Percentiles rank a stretch among this genome's conserved stretches.
These are phyloP conservation scores for Gasterosteus aculeatus DNA, from an alignment of 2,113 vertebrate genomes.

Conservation along the genomic window DNA sequence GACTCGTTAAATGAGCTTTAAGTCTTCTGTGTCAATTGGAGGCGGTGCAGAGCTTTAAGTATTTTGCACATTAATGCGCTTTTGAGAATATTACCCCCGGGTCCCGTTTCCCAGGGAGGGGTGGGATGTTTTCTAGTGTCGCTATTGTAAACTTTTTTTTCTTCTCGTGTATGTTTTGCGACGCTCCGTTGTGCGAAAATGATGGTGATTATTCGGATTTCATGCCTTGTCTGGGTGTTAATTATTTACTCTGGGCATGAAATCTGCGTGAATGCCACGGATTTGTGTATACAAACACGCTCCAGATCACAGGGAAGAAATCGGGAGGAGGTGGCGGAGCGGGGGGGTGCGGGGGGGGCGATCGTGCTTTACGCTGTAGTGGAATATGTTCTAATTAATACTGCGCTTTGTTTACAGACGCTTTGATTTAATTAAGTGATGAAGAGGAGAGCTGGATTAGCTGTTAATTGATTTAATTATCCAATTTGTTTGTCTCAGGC, in stretches of 20 bases:
- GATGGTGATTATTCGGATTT: constrained; percentile 83
- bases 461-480: constrained; percentile 99
- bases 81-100: constrained; percentile 82
- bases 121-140: constrained; percentile 69
- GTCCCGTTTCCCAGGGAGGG: constrained; percentile 69
- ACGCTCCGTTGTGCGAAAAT: constrained; percentile 68
- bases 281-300: constrained; percentile 83
- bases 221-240: constrained; percentile 84
- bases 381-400: constrained; percentile 86
- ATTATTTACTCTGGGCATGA: constrained; percentile 84
- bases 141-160: constrained; percentile 73
- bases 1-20: constrained; percentile 83
- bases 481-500: constrained; percentile 99
- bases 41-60: constrained; percentile 82
- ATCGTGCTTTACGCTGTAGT: constrained; percentile 76
- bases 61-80: constrained; percentile 85
- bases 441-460: constrained; percentile 95
- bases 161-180: constrained; percentile 64
- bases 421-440: constrained; percentile 97
- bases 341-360: background rate
- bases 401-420: constrained; percentile 96
- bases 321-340: constrained; percentile 29
- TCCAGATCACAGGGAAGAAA: constrained; percentile 71
- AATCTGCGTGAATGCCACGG: constrained; percentile 81
- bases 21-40: constrained; percentile 83